Percentiles rank a stretch among this genome's conserved stretches.
phyloP scores from a whole-genome alignment of 2,797 vertebrate species.

The Sternarchorhynchus goeldii region DNA sequence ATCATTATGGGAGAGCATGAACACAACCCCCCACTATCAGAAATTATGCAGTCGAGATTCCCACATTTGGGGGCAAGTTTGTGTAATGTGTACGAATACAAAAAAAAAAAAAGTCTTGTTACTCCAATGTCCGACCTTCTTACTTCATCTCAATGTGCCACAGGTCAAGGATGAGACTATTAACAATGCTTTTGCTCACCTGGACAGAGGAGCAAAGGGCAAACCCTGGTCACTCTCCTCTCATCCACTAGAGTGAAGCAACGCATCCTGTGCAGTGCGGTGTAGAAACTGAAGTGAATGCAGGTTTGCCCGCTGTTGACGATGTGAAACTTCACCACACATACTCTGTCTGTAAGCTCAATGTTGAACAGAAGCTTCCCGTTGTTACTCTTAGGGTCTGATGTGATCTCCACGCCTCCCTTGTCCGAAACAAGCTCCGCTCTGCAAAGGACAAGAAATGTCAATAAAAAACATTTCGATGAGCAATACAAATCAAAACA shows the following conservation, averaged over 20 bases:
- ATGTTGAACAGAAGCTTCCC: slow-evolving; percentile 71
- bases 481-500: neutral
- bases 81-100: too few species aligned
- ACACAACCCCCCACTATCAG: too few species aligned
- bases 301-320: slow-evolving; percentile 70
- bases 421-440: slow-evolving; percentile 74
- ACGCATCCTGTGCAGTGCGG: slow-evolving; percentile 58
- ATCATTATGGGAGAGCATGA: too few species aligned
- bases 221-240: slow-evolving; percentile 65
- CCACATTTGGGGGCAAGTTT: neutral
- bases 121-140: neutral
- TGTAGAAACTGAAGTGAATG: slow-evolving; percentile 77
- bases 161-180: neutral
- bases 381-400: slow-evolving; percentile 41
- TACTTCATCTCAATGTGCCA: neutral
- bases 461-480: neutral
- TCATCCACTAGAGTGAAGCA: slow-evolving; percentile 74
- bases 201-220: slow-evolving; percentile 73
- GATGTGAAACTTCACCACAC: slow-evolving; percentile 68
- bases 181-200: slow-evolving; percentile 69
- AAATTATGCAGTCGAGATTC: neutral
- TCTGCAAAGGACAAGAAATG: slow-evolving; percentile 64
- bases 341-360: slow-evolving; percentile 17
- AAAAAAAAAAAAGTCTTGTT: neutral
- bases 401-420: slow-evolving; percentile 77